phyloP scores from a whole-genome alignment of 2,113 vertebrate species.

The Callipepla californica region DNA sequence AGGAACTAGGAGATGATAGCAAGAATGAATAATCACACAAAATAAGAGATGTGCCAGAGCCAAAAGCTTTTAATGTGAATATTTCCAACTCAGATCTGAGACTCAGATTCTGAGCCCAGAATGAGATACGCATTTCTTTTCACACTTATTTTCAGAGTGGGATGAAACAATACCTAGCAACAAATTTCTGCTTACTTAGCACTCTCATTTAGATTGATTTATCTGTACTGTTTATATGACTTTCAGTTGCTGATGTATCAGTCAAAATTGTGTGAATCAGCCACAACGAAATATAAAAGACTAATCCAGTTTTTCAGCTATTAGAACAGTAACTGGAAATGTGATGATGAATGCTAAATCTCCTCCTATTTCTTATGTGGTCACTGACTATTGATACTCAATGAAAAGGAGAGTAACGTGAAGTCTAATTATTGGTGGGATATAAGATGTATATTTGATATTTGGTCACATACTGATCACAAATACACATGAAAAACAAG shows the following conservation, averaged over 20 bases:
- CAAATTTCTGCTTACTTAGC: conserved; percentile 62
- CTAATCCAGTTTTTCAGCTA: conserved; percentile 19
- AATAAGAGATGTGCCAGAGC: not conserved
- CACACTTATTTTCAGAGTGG: conserved; percentile 38
- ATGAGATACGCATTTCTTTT: not conserved
- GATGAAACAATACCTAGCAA: conserved; percentile 35
- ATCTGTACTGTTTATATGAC: conserved; percentile 35
- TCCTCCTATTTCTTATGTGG: not conserved
- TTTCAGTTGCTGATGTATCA: conserved; percentile 34
- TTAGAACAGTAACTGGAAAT: not conserved
- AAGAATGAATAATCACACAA: not conserved
- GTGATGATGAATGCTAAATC: not conserved
- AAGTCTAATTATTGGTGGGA: not conserved
- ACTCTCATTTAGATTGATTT: conserved; percentile 4
- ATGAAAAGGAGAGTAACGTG: not conserved
- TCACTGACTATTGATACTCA: not conserved
- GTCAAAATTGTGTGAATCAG: conserved; percentile 46
- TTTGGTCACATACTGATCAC: not conserved
- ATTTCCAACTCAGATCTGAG: not conserved
- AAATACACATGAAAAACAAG: not conserved
- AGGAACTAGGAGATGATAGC: conserved; percentile 5
- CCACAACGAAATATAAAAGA: conserved; percentile 14
- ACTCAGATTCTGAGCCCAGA: conserved; percentile 21
- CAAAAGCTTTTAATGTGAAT: not conserved
- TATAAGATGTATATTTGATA: not conserved